Percentiles rank a stretch among this genome's conserved stretches.
These are phyloP conservation scores for Latheticus oryzae DNA, from an alignment of 2,888 invertebrate genomes.

Conservation along the genomic window DNA sequence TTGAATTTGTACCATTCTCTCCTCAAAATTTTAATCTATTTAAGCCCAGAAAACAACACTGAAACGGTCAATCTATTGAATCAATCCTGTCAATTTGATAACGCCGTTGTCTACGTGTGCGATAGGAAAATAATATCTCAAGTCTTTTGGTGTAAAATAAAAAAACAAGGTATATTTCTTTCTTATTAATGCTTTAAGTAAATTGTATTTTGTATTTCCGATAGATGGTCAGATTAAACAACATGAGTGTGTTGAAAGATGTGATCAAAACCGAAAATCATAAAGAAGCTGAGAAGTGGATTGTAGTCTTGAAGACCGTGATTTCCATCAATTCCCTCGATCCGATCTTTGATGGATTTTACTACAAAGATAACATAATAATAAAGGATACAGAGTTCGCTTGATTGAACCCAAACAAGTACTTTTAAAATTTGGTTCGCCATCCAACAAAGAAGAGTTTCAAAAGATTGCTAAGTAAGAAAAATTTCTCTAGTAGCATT, in stretches of 20 bases:
- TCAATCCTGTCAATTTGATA: no score
- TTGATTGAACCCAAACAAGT: background rate
- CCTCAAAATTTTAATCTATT: no score
- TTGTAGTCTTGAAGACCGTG: background rate
- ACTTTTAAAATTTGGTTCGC: background rate
- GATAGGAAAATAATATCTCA: no score
- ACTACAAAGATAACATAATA: background rate
- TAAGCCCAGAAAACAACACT: no score
- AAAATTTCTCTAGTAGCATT: background rate
- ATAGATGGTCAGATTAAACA: no score
- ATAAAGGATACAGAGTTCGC: background rate
- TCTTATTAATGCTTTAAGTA: no score
- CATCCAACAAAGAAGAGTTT: background rate
- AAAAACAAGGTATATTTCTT: no score
- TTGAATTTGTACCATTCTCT: no score
- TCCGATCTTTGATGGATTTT: background rate
- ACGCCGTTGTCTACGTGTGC: no score
- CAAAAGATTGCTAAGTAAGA: background rate
- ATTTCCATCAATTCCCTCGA: slow-evolving; percentile 2
- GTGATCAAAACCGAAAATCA: background rate
- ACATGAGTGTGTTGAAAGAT: slow-evolving; percentile 1
- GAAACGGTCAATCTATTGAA: no score
- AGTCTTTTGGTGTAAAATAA: no score
- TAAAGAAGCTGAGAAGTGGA: background rate
- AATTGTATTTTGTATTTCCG: no score